A percentile compares a stretch with the other conserved stretches of the same genome.
Conservation (phyloP, 2,797 vertebrate species). For the Silurus aristotelis region DNA sequence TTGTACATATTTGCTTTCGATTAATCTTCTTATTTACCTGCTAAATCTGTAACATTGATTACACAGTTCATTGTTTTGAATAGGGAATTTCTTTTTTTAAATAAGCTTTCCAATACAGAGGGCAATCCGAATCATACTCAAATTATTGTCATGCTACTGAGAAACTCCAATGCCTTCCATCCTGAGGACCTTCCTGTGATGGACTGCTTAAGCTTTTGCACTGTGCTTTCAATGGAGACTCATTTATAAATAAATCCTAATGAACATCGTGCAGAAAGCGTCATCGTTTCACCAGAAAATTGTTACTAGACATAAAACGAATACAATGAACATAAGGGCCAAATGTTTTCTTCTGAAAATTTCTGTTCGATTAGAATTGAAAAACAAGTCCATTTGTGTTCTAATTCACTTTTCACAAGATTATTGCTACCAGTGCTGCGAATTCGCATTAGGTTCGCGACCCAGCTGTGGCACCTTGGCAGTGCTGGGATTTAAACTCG, state of each 20-base stretch:
- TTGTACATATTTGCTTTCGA: not conserved
- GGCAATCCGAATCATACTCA: not conserved
- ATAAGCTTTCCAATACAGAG: not conserved
- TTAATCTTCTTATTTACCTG: not conserved
- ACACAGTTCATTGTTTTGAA: not conserved
- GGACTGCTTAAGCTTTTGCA: not conserved
- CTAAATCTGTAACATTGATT: not conserved
- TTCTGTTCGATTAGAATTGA: too few species aligned
- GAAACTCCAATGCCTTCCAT: not conserved
- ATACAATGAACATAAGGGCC: too few species aligned
- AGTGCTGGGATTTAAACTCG: too few species aligned
- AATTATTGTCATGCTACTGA: not conserved
- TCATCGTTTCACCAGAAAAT: not conserved
- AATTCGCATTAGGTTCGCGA: too few species aligned
- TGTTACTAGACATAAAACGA: too few species aligned
- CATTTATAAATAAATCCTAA: not conserved
- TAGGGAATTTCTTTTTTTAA: too few species aligned
- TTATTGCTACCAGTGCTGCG: too few species aligned
- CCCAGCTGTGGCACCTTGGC: too few species aligned
- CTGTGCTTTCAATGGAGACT: not conserved
- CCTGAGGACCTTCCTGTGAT: not conserved
- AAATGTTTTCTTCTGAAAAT: too few species aligned
- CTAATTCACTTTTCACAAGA: too few species aligned
- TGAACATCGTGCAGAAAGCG: not conserved
- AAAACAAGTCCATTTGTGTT: too few species aligned